Evolutionary conservation across 2,797 vertebrate genomes (phyloP).

Genomic region (Vultur gryphus): DNA sequence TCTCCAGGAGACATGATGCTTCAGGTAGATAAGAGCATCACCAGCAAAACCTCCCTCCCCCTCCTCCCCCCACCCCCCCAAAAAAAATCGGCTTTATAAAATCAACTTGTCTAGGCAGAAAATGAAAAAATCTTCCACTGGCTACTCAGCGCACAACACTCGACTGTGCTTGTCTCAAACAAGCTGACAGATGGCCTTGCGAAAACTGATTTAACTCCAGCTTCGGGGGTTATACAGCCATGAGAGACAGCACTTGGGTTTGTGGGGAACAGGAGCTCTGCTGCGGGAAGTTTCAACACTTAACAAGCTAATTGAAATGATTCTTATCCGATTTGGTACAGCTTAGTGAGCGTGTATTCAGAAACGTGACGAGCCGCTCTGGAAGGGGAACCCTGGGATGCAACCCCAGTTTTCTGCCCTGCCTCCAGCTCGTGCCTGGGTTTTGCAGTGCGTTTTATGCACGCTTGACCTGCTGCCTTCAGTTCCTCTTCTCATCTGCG

Average conservation of each 20-base stretch:
- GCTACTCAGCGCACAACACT: neutral
- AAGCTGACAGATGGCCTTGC: constrained; percentile 12
- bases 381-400: neutral
- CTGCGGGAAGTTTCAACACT: neutral
- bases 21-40: neutral
- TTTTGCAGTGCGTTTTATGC: neutral
- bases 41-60: neutral
- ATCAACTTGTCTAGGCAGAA: neutral
- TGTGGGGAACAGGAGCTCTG: neutral
- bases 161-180: neutral
- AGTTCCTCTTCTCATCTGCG: neutral
- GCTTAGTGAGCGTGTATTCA: neutral
- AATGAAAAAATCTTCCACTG: neutral
- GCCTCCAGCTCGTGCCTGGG: neutral
- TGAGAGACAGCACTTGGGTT: neutral
- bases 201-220: neutral
- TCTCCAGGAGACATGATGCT: neutral
- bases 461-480: neutral
- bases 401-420: neutral
- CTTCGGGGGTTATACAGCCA: neutral
- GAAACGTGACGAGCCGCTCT: fast-evolving
- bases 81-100: neutral
- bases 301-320: neutral
- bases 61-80: too few species aligned
- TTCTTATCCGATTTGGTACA: neutral